Percentiles rank a stretch among this genome's conserved stretches.
Conservation (phyloP, 2,113 vertebrate genomes). For the Syrmaticus mikado region DNA sequence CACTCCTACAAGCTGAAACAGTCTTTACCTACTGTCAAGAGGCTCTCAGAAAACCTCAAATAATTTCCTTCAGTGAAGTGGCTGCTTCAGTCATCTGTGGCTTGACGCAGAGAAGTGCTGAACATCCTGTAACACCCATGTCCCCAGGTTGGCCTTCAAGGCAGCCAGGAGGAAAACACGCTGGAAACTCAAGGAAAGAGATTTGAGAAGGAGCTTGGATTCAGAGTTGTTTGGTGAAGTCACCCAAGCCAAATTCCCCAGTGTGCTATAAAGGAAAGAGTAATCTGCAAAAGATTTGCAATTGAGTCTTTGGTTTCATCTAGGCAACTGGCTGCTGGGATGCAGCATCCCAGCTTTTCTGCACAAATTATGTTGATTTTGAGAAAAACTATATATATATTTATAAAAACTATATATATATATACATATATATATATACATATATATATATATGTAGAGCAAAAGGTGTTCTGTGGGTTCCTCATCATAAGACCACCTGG, state of each 20-base stretch:
- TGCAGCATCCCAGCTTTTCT: background rate
- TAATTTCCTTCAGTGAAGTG: conserved; percentile 52
- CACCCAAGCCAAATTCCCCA: background rate
- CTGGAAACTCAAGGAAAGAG: background rate
- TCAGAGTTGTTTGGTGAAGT: background rate
- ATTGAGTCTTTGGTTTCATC: conserved; percentile 28
- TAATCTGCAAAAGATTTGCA: conserved; percentile 37
- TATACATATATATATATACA: no score
- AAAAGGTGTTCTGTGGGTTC: background rate
- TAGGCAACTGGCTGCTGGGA: conserved; percentile 5
- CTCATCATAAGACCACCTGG: background rate
- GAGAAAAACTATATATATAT: background rate
- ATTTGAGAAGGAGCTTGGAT: background rate
- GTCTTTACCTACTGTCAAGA: conserved; percentile 45
- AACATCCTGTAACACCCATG: background rate
- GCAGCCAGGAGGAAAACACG: background rate
- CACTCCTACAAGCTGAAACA: conserved; percentile 44
- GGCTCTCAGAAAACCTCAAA: conserved; percentile 59
- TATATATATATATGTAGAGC: background rate
- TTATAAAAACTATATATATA: background rate
- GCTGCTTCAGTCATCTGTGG: conserved; percentile 45
- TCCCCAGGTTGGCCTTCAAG: background rate
- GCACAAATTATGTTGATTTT: background rate
- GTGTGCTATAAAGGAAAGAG: background rate
- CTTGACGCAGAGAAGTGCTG: conserved; percentile 10